Conservation (phyloP, 1,140 invertebrate genomes). For the Tyrophagus putrescentiae region DNA sequence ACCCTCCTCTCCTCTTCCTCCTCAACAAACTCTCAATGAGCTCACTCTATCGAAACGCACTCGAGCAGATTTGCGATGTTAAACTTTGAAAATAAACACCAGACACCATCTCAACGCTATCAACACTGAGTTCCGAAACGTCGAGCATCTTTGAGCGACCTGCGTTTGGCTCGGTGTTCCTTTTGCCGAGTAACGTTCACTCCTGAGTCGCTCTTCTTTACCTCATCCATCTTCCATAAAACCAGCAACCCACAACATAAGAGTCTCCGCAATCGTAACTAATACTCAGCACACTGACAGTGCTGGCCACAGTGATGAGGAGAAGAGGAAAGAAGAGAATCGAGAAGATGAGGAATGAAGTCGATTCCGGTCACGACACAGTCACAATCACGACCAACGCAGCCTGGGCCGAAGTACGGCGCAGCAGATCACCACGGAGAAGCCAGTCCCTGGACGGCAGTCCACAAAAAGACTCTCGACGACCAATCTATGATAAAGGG, state of each 20-base stretch:
- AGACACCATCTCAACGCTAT: not conserved
- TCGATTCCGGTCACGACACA: constrained; percentile 12
- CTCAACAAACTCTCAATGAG: too few species aligned
- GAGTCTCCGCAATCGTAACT: constrained; percentile 4
- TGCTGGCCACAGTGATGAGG: not conserved
- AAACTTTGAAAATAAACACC: constrained; percentile 21
- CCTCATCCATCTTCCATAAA: too few species aligned
- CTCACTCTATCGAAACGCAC: constrained; percentile 44
- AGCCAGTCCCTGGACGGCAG: too few species aligned
- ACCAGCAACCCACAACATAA: too few species aligned
- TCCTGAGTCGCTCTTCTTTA: constrained; percentile 12
- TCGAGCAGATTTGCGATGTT: constrained; percentile 38
- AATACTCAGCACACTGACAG: not conserved
- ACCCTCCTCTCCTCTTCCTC: too few species aligned
- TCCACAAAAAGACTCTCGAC: too few species aligned
- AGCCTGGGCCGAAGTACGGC: not conserved
- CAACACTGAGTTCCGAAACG: not conserved
- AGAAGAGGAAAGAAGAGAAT: too few species aligned
- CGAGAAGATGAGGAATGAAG: too few species aligned
- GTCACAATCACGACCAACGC: too few species aligned
- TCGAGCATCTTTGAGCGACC: constrained; percentile 66
- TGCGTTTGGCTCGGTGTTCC: constrained; percentile 78
- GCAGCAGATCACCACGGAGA: not conserved
- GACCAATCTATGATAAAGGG: too few species aligned
- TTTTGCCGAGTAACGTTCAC: constrained; percentile 43